Conservation (phyloP, 2,888 invertebrate genomes). For the Galerucella pusilla region DNA sequence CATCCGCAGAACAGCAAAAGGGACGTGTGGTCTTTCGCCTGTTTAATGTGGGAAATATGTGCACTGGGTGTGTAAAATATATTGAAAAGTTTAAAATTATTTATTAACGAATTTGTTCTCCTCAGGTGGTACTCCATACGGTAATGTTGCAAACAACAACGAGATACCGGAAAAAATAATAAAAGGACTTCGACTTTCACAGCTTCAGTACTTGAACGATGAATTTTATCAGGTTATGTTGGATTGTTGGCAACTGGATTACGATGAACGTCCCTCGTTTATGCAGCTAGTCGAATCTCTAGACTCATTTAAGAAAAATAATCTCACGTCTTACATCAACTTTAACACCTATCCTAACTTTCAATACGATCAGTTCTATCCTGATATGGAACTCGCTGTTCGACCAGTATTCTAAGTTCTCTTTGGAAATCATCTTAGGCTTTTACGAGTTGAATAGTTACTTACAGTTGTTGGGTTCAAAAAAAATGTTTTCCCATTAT, state of each 20-base stretch:
- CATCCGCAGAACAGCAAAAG: constrained; percentile 77
- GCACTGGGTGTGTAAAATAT: constrained; percentile 70
- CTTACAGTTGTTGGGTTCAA: background rate
- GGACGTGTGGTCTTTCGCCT: constrained; percentile 87
- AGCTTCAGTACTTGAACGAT: constrained; percentile 79
- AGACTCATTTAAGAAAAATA: constrained; percentile 51
- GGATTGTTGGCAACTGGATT: constrained; percentile 87
- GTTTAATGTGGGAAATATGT: constrained; percentile 85
- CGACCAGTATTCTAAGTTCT: constrained; percentile 54
- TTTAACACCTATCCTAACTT: constrained; percentile 59
- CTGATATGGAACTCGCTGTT: constrained; percentile 60
- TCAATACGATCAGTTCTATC: constrained; percentile 62
- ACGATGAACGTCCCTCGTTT: constrained; percentile 82
- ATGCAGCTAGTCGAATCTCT: constrained; percentile 66
- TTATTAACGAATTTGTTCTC: constrained; percentile 18
- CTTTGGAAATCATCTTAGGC: background rate
- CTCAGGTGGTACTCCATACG: constrained; percentile 79
- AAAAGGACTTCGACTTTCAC: constrained; percentile 78
- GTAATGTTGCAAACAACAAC: constrained; percentile 73
- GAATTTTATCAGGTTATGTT: constrained; percentile 84
- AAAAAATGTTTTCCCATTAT: no score
- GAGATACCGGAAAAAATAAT: constrained; percentile 77
- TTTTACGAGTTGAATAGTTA: no score
- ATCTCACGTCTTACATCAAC: constrained; percentile 53
- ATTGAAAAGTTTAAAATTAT: background rate